A percentile compares a stretch with the other conserved stretches of the same genome.
These are phyloP conservation scores for Passer montanus DNA, from an alignment of 2,113 vertebrate genomes.

Conservation along the genomic window DNA sequence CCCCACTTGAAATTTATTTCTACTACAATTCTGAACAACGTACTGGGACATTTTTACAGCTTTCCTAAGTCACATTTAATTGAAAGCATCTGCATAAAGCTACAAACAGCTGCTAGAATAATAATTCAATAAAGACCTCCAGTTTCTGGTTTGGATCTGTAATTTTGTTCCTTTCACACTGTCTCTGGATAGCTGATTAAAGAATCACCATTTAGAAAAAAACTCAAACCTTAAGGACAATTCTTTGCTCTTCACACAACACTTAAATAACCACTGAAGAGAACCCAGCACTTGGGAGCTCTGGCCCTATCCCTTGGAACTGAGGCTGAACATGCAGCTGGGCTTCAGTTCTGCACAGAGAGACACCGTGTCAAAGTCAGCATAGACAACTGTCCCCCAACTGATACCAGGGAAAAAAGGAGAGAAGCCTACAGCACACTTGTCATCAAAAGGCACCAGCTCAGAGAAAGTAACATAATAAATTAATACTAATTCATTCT, in stretches of 20 bases:
- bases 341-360: background rate
- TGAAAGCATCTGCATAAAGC: background rate
- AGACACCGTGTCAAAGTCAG: accelerated
- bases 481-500: background rate
- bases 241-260: background rate
- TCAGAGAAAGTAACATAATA: background rate
- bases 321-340: background rate
- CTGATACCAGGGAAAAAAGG: background rate
- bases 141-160: background rate
- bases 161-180: background rate
- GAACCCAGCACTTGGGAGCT: background rate
- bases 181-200: background rate
- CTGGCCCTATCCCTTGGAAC: background rate
- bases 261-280: background rate
- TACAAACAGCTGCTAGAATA: background rate
- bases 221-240: background rate
- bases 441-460: background rate
- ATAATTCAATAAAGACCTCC: background rate
- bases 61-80: background rate
- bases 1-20: background rate
- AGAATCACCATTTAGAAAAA: background rate
- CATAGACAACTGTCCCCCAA: accelerated
- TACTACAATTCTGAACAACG: background rate
- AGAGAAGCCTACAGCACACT: background rate
- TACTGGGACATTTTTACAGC: background rate